A percentile compares a stretch with the other conserved stretches of the same genome.
phyloP scores from a whole-genome alignment of 2,113 vertebrate genomes.

The Dicerorhinus sumatrensis region DNA sequence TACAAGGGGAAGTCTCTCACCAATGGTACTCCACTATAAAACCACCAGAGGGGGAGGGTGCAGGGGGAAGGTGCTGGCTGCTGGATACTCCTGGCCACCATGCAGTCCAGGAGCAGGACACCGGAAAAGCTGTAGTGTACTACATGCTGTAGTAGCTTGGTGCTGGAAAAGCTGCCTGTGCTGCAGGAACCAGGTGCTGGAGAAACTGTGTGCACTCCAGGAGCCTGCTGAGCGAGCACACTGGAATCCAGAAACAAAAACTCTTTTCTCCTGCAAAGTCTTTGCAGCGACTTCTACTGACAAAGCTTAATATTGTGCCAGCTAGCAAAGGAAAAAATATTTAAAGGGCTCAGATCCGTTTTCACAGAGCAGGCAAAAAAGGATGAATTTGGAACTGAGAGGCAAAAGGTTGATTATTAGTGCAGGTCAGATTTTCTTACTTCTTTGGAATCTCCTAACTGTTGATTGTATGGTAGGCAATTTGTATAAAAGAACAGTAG shows the following conservation, averaged over 20 bases:
- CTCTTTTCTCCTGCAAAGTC: not conserved
- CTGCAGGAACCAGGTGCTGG: not conserved
- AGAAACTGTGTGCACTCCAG: not conserved
- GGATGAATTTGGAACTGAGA: conserved; percentile 9
- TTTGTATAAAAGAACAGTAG: conserved; percentile 33
- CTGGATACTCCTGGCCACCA: not conserved
- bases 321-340: not conserved
- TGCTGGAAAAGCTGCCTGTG: not conserved
- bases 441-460: conserved; percentile 14
- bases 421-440: conserved; percentile 10
- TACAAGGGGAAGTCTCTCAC: not conserved
- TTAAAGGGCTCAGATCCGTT: conserved; percentile 37
- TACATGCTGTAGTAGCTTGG: not conserved
- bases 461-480: not conserved
- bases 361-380: conserved; percentile 41
- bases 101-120: not conserved
- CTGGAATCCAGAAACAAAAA: not conserved
- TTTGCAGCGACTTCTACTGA: not conserved
- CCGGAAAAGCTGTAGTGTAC: not conserved
- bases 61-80: not conserved
- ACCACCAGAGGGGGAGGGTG: not conserved
- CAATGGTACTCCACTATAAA: not conserved
- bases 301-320: not conserved
- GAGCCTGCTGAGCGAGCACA: not conserved
- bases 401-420: not conserved